phyloP scores from a whole-genome alignment of 1,140 invertebrate species.

The Ctenoplectra terminalis region DNA sequence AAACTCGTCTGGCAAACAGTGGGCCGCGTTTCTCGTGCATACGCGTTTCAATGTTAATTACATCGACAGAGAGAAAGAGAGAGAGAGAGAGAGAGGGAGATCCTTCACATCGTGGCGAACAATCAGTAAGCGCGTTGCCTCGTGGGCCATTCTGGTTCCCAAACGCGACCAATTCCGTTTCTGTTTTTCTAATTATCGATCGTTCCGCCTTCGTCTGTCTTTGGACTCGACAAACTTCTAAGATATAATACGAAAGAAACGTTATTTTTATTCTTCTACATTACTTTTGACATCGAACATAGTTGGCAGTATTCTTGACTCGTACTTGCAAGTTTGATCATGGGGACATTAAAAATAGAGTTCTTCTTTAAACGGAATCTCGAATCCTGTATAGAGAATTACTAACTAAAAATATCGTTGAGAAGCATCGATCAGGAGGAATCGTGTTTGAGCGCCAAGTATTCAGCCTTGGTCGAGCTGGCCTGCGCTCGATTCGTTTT shows the following conservation, averaged over 20 bases:
- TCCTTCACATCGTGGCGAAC: slow-evolving; percentile 48
- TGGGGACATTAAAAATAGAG: too few relatives aligned
- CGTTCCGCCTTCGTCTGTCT: background rate
- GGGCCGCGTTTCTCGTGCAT: background rate
- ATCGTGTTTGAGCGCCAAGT: background rate
- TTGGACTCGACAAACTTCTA: background rate
- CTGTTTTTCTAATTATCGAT: slow-evolving; percentile 45
- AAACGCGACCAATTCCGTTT: slow-evolving; percentile 3
- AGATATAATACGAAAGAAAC: background rate
- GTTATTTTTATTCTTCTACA: background rate
- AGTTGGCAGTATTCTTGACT: too few relatives aligned
- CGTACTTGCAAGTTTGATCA: background rate
- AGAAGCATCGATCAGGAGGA: background rate
- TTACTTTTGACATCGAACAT: too few relatives aligned
- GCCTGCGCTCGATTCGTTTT: background rate
- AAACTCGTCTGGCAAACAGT: slow-evolving; percentile 7
- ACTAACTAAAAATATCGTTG: background rate
- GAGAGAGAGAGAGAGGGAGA: background rate
- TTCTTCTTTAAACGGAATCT: background rate
- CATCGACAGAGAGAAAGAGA: slow-evolving; percentile 26
- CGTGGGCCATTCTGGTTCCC: slow-evolving; percentile 4
- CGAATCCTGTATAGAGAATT: background rate
- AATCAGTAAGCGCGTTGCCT: slow-evolving; percentile 24
- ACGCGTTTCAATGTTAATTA: slow-evolving; percentile 36
- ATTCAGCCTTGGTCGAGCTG: slow-evolving; percentile 12